phyloP scores from a whole-genome alignment of 2,888 invertebrate species.

The Gymnosoma rotundatum region DNA sequence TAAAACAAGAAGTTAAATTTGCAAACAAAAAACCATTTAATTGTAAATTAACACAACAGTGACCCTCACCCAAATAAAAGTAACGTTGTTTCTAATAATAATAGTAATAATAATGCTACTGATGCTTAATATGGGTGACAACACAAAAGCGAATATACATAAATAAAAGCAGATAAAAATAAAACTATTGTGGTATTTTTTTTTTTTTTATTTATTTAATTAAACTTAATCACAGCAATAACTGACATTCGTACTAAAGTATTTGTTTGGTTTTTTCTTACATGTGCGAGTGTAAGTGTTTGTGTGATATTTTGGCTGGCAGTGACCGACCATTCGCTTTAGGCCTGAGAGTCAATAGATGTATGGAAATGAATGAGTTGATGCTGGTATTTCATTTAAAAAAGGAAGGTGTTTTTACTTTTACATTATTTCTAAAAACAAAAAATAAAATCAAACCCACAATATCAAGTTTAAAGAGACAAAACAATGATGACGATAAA shows the following conservation, averaged over 20 bases:
- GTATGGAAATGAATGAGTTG: neutral
- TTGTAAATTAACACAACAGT: slow-evolving; percentile 33
- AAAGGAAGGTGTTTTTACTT: slow-evolving; percentile 62
- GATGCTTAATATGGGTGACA: slow-evolving; percentile 23
- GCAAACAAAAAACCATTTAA: slow-evolving; percentile 16
- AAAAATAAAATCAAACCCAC: slow-evolving; percentile 20
- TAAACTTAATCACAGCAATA: slow-evolving; percentile 67
- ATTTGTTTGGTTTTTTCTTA: neutral
- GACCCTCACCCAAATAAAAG: slow-evolving; percentile 67
- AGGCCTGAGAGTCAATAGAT: slow-evolving; percentile 29
- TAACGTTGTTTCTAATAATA: slow-evolving; percentile 23
- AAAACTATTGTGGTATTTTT: slow-evolving; percentile 7
- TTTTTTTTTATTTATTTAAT: slow-evolving; percentile 56
- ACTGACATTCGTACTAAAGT: slow-evolving; percentile 65
- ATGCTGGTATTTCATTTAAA: slow-evolving; percentile 22
- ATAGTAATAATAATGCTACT: neutral
- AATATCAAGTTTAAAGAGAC: slow-evolving; percentile 65
- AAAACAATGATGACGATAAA: slow-evolving; percentile 6
- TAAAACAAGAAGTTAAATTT: neutral
- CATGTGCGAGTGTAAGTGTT: slow-evolving; percentile 1
- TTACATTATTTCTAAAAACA: slow-evolving; percentile 49
- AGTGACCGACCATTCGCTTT: slow-evolving; percentile 6
- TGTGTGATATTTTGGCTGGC: neutral
- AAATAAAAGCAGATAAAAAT: slow-evolving; percentile 44
- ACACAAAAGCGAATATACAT: slow-evolving; percentile 10